phyloP scores from a whole-genome alignment of 2,113 vertebrate genomes.

The Electrona antarctica region DNA sequence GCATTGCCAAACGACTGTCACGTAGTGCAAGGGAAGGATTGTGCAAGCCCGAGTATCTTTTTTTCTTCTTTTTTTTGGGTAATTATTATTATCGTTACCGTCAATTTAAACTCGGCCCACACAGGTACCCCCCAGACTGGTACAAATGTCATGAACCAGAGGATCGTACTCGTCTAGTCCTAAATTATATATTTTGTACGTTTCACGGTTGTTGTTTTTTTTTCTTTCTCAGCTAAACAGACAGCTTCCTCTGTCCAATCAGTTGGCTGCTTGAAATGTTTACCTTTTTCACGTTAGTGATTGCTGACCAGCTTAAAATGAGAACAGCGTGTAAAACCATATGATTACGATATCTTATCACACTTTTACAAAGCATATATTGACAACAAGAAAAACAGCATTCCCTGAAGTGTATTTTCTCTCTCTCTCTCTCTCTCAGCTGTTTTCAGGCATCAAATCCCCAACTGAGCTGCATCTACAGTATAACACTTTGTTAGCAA shows the following conservation, averaged over 20 bases:
- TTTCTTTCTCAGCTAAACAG: slow-evolving; percentile 51
- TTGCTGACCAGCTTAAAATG: slow-evolving; percentile 33
- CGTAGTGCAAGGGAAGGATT: slow-evolving; percentile 38
- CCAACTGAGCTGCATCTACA: slow-evolving; percentile 1
- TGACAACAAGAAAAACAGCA: neutral
- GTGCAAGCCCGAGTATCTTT: slow-evolving; percentile 7
- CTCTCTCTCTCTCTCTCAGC: neutral
- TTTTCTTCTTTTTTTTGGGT: neutral
- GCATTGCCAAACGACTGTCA: slow-evolving; percentile 56
- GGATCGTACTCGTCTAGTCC: neutral
- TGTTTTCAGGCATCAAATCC: slow-evolving; percentile 9
- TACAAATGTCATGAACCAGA: neutral
- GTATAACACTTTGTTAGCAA: slow-evolving; percentile 39
- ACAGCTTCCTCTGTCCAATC: slow-evolving; percentile 62
- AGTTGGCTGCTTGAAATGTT: slow-evolving; percentile 60
- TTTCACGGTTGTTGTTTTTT: slow-evolving; percentile 29
- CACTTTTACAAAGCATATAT: neutral
- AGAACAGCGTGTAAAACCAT: slow-evolving; percentile 12
- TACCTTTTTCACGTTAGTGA: slow-evolving; percentile 55
- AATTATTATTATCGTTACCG: slow-evolving; percentile 6
- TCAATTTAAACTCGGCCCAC: neutral
- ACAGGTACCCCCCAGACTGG: neutral
- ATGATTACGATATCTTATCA: neutral
- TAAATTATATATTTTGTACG: neutral
- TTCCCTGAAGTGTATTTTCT: neutral